Evolutionary conservation across 2,113 vertebrate species (phyloP), one percentile per base, ranked within the genome.

Genomic region (Pteropus alecto): DNA sequence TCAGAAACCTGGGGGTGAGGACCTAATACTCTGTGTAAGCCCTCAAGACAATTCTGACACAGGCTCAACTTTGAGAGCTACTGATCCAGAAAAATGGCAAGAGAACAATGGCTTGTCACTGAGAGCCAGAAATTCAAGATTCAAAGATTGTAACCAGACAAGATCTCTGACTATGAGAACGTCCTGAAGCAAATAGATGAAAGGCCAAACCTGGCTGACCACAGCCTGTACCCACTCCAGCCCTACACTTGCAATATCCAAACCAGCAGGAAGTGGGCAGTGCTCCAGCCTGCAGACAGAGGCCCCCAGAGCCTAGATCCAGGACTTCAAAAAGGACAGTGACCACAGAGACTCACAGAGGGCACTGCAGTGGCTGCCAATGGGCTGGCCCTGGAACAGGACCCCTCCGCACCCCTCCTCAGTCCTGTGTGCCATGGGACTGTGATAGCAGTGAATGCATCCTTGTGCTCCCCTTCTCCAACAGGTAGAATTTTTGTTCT

Each of bases 171-270:
- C 26, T 7, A 13, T 35, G 33, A 35, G 21, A 85, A 51, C 15
- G n/a, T 22, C 33, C 58, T 4, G 15, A 58, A 60, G 38, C 58
- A 58, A 51, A 51, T 51, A 76, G 33, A 43, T 15, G 5, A 68
- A 68, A 94, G 21, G 38, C 9, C 54, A 63, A 54, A 14, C 48
- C 26, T 82, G 54, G 65, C 4, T 38, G 54, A 21, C 28, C 73
- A 33, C 46, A 60, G 30, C 22, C n/a, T 28, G n/a, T 10, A 22
- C 21, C 13, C 7, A 24, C 8, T 11, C 61, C 19, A 11, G 60
- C 15, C 21, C n/a, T 2, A 15, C 4, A 2, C 2, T 7, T 5
- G 3, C 5, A 46, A 19, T 22, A 22, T n/a, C 43, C 14, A 56
- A 18, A 19, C 35, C 71, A n/a, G 58, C 19, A 46, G 46, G 30